These are phyloP conservation scores for Hemiscyllium ocellatum DNA, from an alignment of 2,113 vertebrate species.

Conservation along the genomic window DNA sequence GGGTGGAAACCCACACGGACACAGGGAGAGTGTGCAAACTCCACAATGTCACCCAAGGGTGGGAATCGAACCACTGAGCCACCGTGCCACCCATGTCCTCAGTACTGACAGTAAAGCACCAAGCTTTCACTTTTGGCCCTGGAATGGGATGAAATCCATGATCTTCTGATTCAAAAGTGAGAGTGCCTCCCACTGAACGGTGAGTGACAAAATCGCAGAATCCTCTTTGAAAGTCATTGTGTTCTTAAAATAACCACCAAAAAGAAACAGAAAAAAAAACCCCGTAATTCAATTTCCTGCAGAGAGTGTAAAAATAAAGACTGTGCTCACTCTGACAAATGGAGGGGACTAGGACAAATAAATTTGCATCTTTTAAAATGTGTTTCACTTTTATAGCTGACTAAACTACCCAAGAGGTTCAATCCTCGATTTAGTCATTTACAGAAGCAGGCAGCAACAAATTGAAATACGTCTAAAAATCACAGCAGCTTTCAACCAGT, in stretches of 20 bases:
- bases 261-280: background rate
- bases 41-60: too few relatives aligned
- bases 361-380: background rate
- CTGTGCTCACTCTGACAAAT: background rate
- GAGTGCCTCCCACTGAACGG: background rate
- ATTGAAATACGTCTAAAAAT: background rate
- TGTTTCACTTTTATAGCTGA: background rate
- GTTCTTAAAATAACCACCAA: background rate
- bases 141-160: background rate
- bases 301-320: background rate
- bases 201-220: background rate
- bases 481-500: background rate
- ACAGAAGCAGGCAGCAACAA: background rate
- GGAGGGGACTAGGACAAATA: background rate
- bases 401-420: background rate
- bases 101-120: background rate
- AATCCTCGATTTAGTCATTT: background rate
- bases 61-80: too few relatives aligned
- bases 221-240: background rate
- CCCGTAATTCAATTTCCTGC: background rate
- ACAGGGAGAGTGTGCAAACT: too few relatives aligned
- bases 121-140: background rate
- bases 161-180: background rate
- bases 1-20: too few relatives aligned
- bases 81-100: background rate